These are phyloP conservation scores for Helogale parvula DNA, from an alignment of 2,113 vertebrate genomes.

Conservation along the genomic window DNA sequence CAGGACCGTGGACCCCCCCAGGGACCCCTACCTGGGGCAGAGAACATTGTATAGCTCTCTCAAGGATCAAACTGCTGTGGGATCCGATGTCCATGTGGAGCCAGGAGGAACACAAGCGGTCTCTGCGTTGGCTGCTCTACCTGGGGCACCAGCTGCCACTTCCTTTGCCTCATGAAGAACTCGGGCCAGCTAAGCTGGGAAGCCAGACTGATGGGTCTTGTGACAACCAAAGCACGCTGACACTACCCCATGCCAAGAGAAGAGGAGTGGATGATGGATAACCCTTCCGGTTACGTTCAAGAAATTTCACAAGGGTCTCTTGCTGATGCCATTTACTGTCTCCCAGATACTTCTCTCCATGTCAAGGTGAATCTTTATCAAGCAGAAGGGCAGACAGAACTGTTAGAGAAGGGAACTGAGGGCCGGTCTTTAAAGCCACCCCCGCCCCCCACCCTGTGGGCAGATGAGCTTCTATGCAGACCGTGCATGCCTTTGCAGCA, in stretches of 20 bases:
- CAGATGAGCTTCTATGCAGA: slow-evolving; percentile 40
- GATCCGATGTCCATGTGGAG: slow-evolving; percentile 53
- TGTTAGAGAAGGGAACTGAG: slow-evolving; percentile 43
- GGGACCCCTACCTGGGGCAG: slow-evolving; percentile 93
- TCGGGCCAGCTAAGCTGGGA: slow-evolving; percentile 47
- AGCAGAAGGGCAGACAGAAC: slow-evolving; percentile 33
- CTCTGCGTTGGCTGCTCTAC: slow-evolving; percentile 66
- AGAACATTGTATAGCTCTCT: slow-evolving; percentile 93
- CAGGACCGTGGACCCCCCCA: slow-evolving; percentile 88
- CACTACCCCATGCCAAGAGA: slow-evolving; percentile 69
- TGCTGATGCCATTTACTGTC: slow-evolving; percentile 19
- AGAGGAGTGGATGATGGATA: not conserved
- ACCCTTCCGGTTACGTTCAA: slow-evolving; percentile 38
- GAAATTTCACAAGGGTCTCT: slow-evolving; percentile 73
- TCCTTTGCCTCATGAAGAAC: slow-evolving; percentile 73
- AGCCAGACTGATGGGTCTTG: slow-evolving; percentile 76
- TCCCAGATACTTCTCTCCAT: slow-evolving; percentile 18
- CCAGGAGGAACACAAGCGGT: slow-evolving; percentile 59
- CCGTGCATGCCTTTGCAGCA: slow-evolving; percentile 1
- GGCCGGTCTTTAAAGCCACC: not conserved
- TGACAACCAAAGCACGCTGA: slow-evolving; percentile 92
- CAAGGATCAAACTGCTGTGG: not conserved
- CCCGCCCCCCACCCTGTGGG: not conserved
- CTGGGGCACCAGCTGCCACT: slow-evolving; percentile 49
- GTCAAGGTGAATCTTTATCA: slow-evolving; percentile 52